Percentiles rank a stretch among this genome's conserved stretches.
Evolutionary conservation across 2,113 vertebrate genomes (phyloP).

Genomic region (Tympanuchus pallidicinctus): DNA sequence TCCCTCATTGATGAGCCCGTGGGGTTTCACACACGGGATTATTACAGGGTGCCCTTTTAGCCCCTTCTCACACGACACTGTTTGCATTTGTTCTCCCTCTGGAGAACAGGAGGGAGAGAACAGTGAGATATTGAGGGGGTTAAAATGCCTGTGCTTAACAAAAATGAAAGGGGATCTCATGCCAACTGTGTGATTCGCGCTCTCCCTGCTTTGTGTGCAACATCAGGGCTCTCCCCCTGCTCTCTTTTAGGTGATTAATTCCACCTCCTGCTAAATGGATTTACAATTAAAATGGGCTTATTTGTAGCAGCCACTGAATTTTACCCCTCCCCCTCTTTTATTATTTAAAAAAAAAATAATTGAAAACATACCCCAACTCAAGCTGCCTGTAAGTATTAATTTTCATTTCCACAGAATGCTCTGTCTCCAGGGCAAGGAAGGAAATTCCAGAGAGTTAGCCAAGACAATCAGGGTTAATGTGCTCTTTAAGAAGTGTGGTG

Average conservation of each 20-base stretch:
- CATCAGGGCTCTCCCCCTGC: not conserved
- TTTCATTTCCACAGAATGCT: conserved; percentile 71
- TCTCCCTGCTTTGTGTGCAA: not conserved
- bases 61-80: conserved; percentile 62
- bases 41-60: conserved; percentile 69
- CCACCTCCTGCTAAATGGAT: conserved; percentile 61
- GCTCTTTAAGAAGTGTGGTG: conserved; percentile 58
- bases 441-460: conserved; percentile 74
- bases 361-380: conserved; percentile 70
- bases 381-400: conserved; percentile 70
- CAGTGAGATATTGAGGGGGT: conserved; percentile 63
- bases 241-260: conserved; percentile 50
- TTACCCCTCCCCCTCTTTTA: not conserved
- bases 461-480: conserved; percentile 74
- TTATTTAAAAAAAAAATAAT: conserved; percentile 42
- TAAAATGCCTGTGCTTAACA: conserved; percentile 58
- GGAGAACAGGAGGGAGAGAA: conserved; percentile 65
- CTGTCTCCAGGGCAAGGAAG: conserved; percentile 73
- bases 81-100: conserved; percentile 67
- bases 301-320: conserved; percentile 67
- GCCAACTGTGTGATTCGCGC: conserved; percentile 49
- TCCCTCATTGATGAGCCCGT: conserved; percentile 51
- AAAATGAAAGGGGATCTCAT: conserved; percentile 65
- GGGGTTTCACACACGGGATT: conserved; percentile 1
- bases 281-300: conserved; percentile 63